phyloP scores from a whole-genome alignment of 2,888 invertebrate species.

The Alentia gelatinosa region DNA sequence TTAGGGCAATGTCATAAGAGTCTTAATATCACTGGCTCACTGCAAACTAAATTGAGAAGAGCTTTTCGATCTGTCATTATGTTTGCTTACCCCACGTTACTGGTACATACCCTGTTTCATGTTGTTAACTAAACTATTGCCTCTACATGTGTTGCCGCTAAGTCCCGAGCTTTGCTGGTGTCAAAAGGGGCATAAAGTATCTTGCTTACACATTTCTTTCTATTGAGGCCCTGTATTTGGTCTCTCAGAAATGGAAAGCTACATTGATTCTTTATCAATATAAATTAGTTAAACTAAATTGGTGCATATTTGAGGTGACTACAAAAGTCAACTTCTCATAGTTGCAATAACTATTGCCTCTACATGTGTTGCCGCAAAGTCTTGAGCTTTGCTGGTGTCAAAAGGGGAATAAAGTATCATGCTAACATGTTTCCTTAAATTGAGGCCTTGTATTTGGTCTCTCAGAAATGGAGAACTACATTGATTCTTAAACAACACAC shows the following conservation, averaged over 20 bases:
- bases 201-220: neutral
- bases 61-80: too few relatives aligned
- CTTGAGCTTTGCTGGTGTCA: neutral
- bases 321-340: too few relatives aligned
- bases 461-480: too few relatives aligned
- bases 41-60: too few relatives aligned
- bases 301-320: too few relatives aligned
- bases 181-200: slow-evolving; percentile 33
- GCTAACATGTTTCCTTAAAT: neutral
- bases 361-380: slow-evolving; percentile 6
- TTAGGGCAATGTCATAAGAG: too few relatives aligned
- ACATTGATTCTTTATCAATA: neutral
- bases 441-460: neutral
- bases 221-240: neutral
- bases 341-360: neutral
- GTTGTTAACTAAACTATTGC: too few relatives aligned
- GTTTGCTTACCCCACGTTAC: too few relatives aligned
- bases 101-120: too few relatives aligned
- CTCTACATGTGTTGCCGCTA: slow-evolving; percentile 36
- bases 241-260: neutral
- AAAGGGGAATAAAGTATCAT: neutral
- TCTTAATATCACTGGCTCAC: too few relatives aligned
- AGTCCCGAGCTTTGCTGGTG: neutral
- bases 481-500: too few relatives aligned
- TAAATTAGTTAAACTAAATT: neutral